Evolutionary conservation across 2,113 vertebrate species (phyloP), one percentile per base, ranked within the genome.

Genomic region (Numenius arquata): DNA sequence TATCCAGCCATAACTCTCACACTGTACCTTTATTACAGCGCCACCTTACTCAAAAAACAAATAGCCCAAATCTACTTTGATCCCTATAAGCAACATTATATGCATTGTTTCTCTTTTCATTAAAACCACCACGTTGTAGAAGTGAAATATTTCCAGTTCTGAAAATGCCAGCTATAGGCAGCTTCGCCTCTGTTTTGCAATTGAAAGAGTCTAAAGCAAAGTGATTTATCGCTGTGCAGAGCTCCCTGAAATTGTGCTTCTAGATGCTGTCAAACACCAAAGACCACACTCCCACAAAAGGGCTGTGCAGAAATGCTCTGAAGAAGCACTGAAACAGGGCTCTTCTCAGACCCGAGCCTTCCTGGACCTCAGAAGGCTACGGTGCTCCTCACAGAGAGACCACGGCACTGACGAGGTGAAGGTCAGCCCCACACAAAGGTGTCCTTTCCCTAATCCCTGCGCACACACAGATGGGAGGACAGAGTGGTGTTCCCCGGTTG

Each of bases 391-490:
- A 41, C 19, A 40, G n/a, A 55, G 25, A 38, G 45, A 34, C 58
- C 78, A 19, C 0, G 0, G 47, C 83, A 41, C 36, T 29, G 21
- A 7, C 0, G 13, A 77, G 43, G 43, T 34, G 45, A 84, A 67
- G 48, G 43, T 47, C 68, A 86, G 78, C 27, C 72, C 55, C 72
- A 58, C 52, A 71, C 32, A 12, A 55, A 43, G n/a, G 43, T 22
- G 53, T 85, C 86, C 86, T 36, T 61, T 79, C 66, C 92, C 58
- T 79, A 36, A 79, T 78, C 83, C 41, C 66, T 43, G 53, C n/a
- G 19, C 40, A 62, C 63, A 90, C 43, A 36, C 36, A 32, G 27
- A 90, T 23, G 38, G 0, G 0, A 81, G 83, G 75, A 53, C 45
- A 53, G 59, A 82, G 34, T 4, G 0, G 4, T 50, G 83, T 2